Evolutionary conservation across 2,797 vertebrate species (phyloP).

Genomic region (Novumbra hubbsi): DNA sequence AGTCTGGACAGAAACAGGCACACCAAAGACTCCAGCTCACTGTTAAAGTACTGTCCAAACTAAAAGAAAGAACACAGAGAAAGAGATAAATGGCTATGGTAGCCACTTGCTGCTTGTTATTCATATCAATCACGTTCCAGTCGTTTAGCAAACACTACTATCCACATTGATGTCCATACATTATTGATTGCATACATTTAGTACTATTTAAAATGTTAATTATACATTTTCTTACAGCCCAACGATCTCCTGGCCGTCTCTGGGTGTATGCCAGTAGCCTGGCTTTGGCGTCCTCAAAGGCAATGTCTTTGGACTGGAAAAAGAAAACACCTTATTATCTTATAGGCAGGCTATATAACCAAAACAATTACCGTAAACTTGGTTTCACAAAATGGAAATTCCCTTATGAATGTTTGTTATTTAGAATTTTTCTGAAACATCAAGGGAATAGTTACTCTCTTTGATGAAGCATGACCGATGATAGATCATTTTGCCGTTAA

Average conservation of each 20-base stretch:
- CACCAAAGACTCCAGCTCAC: constrained; percentile 53
- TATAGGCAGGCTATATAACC: no score
- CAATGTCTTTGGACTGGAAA: constrained; percentile 22
- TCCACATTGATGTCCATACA: no score
- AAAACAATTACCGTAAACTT: no score
- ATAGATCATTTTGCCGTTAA: no score
- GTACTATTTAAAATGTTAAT: constrained; percentile 14
- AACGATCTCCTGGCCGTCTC: constrained; percentile 13
- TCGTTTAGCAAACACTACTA: no score
- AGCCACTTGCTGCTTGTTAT: not conserved
- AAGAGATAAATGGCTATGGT: not conserved
- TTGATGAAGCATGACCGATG: no score
- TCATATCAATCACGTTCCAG: constrained; percentile 1
- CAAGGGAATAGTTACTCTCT: no score
- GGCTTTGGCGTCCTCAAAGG: not conserved
- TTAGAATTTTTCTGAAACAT: no score
- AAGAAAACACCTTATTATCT: not conserved
- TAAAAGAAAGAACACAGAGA: constrained; percentile 26
- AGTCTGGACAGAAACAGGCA: constrained; percentile 62
- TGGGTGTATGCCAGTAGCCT: constrained; percentile 32
- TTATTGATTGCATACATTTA: no score
- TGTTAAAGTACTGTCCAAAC: constrained; percentile 60
- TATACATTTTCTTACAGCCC: constrained; percentile 21
- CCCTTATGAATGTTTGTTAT: no score
- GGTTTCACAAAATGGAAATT: no score